Evolutionary conservation across 53 echinoderm and acorn worm genomes (phyloP), one percentile per base, ranked within the genome.

Genomic region (Zoroaster sp.): DNA sequence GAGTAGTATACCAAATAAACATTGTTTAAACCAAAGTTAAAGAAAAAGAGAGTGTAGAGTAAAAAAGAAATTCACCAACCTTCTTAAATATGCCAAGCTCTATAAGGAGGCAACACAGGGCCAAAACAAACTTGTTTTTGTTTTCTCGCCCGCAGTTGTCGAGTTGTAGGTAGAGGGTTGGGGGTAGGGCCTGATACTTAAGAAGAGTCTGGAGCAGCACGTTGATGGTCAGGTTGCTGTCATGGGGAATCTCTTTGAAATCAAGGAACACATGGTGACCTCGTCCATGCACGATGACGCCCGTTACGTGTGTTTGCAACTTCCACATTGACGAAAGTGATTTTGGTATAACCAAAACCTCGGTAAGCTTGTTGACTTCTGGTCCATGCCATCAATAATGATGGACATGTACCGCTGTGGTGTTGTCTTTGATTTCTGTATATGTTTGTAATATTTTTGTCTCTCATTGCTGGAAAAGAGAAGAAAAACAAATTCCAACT

Each of bases 381-480:
- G 93, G 28, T 83, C 89, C 89, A 89, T 83, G 4, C 89, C 93
- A 67, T 89, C 93, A 20, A 87, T 66, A 17, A 93, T 93, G 3
- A 93, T 51, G 1, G 75, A 87, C 49, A 91, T 65, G 39, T 91
- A 87, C 14, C 28, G 77, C 14, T 66, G 53, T 35, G 91, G 67
- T n/a, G 87, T 4, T 3, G 35, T 66, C 36, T 45, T 40, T 0
- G 87, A 55, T 28, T 91, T 91, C 36, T 67, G 37, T 0, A 91
- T 90, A 31, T 91, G 91, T 69, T 91, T 87, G 53, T 91, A 91
- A 34, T 91, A 91, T 68, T 91, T 91, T 47, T 47, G 11, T 35
- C 78, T 87, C 39, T 91, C 78, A 80, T 20, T 69, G 42, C 89
- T 80, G 40, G 33, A 88, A 31, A 75, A 46, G 28, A 38, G 3